phyloP scores from a whole-genome alignment of 2,888 invertebrate species.

The Tipula vernalis region DNA sequence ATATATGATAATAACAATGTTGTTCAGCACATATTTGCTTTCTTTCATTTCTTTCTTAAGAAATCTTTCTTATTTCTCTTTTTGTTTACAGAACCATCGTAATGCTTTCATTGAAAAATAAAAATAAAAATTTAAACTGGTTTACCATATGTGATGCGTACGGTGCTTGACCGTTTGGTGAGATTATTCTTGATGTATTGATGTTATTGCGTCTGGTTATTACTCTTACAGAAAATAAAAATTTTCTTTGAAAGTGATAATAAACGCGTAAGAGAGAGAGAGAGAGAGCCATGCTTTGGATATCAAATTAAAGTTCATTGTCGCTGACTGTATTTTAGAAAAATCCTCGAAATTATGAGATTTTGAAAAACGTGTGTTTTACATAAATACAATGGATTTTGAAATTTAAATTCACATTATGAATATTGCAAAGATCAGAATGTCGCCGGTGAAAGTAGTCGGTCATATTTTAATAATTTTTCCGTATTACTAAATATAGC shows the following conservation, averaged over 20 bases:
- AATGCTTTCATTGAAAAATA: not conserved
- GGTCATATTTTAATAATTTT: no score
- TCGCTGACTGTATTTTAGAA: no score
- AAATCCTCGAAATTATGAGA: no score
- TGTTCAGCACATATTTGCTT: not conserved
- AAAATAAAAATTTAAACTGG: not conserved
- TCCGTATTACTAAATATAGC: no score
- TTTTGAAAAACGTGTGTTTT: no score
- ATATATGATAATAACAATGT: not conserved
- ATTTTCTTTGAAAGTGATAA: not conserved
- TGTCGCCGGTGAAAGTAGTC: no score
- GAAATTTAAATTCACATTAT: no score
- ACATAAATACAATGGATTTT: no score
- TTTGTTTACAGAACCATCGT: not conserved
- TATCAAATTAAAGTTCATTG: no score
- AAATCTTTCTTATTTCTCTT: not conserved
- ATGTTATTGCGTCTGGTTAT: not conserved
- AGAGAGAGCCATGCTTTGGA: not conserved
- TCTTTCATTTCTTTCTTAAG: not conserved
- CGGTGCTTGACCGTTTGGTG: not conserved
- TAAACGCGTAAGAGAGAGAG: not conserved
- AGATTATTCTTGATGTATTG: not conserved
- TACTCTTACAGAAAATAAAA: not conserved
- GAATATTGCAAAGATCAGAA: no score
- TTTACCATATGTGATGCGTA: not conserved